A percentile compares a stretch with the other conserved stretches of the same genome.
phyloP scores from a whole-genome alignment of 2,113 vertebrate species.

The Pelmatolapia mariae region DNA sequence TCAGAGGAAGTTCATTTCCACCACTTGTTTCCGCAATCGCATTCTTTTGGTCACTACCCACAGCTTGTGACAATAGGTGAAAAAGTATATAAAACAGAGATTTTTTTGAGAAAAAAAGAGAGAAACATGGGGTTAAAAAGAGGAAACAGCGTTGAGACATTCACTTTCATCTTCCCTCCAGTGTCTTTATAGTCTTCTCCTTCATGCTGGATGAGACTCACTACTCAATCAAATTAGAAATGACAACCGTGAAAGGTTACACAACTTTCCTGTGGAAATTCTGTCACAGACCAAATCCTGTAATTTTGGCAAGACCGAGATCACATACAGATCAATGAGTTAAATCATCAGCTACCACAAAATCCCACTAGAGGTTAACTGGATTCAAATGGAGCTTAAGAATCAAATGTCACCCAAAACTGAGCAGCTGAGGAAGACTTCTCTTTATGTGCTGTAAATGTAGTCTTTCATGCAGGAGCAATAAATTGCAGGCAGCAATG shows the following conservation, averaged over 20 bases:
- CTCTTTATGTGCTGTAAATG: background rate
- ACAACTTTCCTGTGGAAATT: background rate
- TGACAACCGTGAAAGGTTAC: background rate
- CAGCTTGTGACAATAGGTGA: rapidly evolving
- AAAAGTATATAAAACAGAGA: background rate
- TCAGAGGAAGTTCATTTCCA: background rate
- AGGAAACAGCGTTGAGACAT: background rate
- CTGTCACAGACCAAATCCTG: background rate
- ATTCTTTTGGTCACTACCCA: background rate
- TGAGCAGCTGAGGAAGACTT: background rate
- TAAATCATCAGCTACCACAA: background rate
- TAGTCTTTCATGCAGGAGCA: background rate
- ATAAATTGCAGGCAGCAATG: background rate
- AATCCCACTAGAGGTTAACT: background rate
- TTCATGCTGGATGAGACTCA: background rate
- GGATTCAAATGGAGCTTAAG: background rate
- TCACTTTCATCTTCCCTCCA: background rate
- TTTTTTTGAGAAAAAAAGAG: background rate
- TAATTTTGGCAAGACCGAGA: background rate
- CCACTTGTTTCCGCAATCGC: background rate
- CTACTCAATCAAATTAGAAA: background rate
- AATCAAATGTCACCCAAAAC: background rate
- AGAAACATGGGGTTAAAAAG: background rate
- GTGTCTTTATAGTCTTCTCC: background rate
- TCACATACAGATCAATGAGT: background rate